These are phyloP conservation scores for Crocallis elinguaria DNA, from an alignment of 2,888 invertebrate genomes.

Conservation along the genomic window DNA sequence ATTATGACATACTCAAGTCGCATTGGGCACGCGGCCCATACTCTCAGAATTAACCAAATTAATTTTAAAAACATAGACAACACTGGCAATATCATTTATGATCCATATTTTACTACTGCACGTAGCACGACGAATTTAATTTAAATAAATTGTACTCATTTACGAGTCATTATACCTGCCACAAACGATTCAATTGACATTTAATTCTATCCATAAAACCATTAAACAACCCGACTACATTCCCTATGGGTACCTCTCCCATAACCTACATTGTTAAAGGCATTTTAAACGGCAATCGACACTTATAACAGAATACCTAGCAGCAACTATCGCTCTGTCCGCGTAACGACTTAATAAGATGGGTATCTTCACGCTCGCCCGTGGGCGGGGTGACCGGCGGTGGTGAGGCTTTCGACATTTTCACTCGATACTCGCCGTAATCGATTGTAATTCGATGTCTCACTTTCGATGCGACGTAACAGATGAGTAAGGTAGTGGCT, in stretches of 20 bases:
- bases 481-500: slow-evolving; percentile 11
- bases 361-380: slow-evolving; percentile 44
- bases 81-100: no score
- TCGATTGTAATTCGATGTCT: slow-evolving; percentile 61
- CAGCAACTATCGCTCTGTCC: slow-evolving; percentile 25
- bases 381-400: slow-evolving; percentile 56
- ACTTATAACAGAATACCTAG: slow-evolving; percentile 3
- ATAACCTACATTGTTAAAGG: slow-evolving; percentile 18
- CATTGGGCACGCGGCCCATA: no score
- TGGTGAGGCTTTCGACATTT: slow-evolving; percentile 58
- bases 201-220: slow-evolving; percentile 13
- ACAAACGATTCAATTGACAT: slow-evolving; percentile 5
- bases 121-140: neutral
- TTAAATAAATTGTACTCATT: slow-evolving; percentile 1
- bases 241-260: slow-evolving; percentile 3
- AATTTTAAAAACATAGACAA: no score
- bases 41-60: no score
- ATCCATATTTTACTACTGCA: no score
- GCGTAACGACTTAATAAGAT: slow-evolving; percentile 62
- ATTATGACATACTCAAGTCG: no score
- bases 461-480: slow-evolving; percentile 55
- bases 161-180: neutral
- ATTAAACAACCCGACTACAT: slow-evolving; percentile 19
- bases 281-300: slow-evolving; percentile 16
- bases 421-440: slow-evolving; percentile 51